Conservation (phyloP, 1,140 invertebrate species). For the Cydia strobilella region DNA sequence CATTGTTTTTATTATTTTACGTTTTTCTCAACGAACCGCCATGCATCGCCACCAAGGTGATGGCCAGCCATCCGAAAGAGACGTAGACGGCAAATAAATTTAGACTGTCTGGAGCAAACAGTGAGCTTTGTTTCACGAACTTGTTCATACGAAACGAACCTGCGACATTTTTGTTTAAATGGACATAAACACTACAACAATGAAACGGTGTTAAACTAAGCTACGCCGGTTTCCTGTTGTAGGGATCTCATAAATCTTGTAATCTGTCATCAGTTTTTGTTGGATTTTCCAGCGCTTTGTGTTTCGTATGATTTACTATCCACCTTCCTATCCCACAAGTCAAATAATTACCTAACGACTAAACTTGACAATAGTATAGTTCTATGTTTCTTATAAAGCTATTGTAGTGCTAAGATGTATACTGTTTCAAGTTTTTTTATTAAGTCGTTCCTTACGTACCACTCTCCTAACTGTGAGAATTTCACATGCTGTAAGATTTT, state of each 20-base stretch:
- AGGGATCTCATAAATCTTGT: slow-evolving; percentile 3
- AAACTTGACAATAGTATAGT: slow-evolving; percentile 9
- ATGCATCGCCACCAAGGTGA: slow-evolving; percentile 67
- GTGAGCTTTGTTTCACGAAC: slow-evolving; percentile 10
- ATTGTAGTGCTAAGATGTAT: background rate
- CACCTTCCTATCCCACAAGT: background rate
- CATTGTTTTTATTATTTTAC: slow-evolving; percentile 73
- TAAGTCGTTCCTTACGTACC: background rate
- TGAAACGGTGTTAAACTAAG: background rate
- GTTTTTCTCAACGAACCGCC: slow-evolving; percentile 60
- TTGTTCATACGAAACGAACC: no score
- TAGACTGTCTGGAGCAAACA: slow-evolving; percentile 10
- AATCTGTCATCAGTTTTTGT: background rate
- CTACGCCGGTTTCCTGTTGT: background rate
- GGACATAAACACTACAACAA: no score
- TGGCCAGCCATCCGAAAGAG: slow-evolving; percentile 46
- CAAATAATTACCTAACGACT: background rate
- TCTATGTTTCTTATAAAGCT: background rate
- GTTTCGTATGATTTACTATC: background rate
- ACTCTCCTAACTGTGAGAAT: background rate
- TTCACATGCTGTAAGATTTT: slow-evolving; percentile 7
- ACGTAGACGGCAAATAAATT: slow-evolving; percentile 14
- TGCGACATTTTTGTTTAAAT: background rate
- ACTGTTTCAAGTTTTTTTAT: background rate
- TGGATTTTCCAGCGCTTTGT: background rate